Base-by-base conservation (phyloP, 92 coral and sea anemone species). In the Siderastrea siderea region DNA sequence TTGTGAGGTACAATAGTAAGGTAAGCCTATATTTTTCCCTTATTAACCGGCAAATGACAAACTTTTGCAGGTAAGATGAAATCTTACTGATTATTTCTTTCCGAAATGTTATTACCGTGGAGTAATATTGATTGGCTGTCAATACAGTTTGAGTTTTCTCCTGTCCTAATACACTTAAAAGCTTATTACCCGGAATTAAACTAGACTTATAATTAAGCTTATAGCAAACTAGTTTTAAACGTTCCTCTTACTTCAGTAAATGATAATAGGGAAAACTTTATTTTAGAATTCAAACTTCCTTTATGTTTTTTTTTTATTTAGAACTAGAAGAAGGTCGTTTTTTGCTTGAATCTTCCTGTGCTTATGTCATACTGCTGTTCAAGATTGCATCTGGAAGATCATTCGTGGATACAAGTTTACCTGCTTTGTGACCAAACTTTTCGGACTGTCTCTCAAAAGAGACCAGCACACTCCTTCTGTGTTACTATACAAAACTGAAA, bases 301-400 rank as follows among this genome's bases (percentile, higher is more conserved):
- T 7, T 45, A 64, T 64, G 4, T 15, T 64, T 17, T 60, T 15
- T 15, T 43, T 67, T 80, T 12, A n/a, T 7, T 67, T 45, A 82
- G 55, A 70, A 53, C 19, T 71, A 80, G 53, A 50, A 66, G 65
- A 50, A 50, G 7, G 52, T 1, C 11, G 7, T 7, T 72, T 19
- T 64, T 47, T 47, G 43, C 81, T 59, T 49, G 15, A 4, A 47
- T 17, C n/a, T 58, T 77, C 53, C 67, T 4, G 68, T 44, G 69
- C 7, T 46, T 15, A 12, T 74, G 78, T 16, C 63, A 53, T 47
- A 53, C 14, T 26, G 1, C 46, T 50, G 45, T 9, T 1, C 10
- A 59, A 11, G 43, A n/a, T 68, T 55, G 10, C 19, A 50, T 51
- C 64, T 74, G 84, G 84, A 80, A 50, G 38, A 16, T 3, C n/a